Percentiles rank a stretch among this genome's conserved stretches.
These are phyloP conservation scores for Drosophila mercatorum DNA, from an alignment of 2,888 invertebrate genomes.

Conservation along the genomic window DNA sequence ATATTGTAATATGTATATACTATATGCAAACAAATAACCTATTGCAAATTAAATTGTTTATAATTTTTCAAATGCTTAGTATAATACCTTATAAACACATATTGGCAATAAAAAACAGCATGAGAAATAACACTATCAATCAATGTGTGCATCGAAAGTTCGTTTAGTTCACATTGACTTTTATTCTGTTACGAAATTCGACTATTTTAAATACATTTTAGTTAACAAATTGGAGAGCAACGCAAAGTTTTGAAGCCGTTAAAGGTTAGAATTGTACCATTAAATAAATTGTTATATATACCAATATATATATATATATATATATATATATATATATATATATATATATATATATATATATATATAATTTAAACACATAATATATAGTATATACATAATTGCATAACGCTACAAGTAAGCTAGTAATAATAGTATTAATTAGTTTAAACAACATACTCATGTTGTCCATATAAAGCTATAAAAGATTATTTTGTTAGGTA, in stretches of 20 bases:
- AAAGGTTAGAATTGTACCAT: constrained; percentile 76
- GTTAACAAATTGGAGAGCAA: constrained; percentile 29
- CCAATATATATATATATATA: too few relatives aligned
- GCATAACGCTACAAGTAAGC: constrained; percentile 49
- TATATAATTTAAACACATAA: background rate
- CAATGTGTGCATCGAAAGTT: constrained; percentile 37
- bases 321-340: constrained; percentile 17
- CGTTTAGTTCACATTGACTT: constrained; percentile 18
- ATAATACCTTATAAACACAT: constrained; percentile 40
- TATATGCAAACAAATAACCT: constrained; percentile 40
- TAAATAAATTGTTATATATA: constrained; percentile 72
- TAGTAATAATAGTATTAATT: constrained; percentile 69
- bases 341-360: constrained; percentile 10
- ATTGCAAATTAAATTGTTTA: constrained; percentile 40
- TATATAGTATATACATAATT: constrained; percentile 20
- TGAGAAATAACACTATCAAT: constrained; percentile 35
- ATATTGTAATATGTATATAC: constrained; percentile 61
- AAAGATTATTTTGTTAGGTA: constrained; percentile 67
- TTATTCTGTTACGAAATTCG: constrained; percentile 25
- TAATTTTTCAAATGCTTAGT: constrained; percentile 42
- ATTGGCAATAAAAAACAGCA: constrained; percentile 57
- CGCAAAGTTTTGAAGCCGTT: constrained; percentile 65
- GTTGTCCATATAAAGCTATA: constrained; percentile 50
- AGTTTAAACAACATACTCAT: constrained; percentile 57
- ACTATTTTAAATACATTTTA: constrained; percentile 17